Conservation (phyloP, 1,140 invertebrate genomes). For the Oryzaephilus surinamensis region DNA sequence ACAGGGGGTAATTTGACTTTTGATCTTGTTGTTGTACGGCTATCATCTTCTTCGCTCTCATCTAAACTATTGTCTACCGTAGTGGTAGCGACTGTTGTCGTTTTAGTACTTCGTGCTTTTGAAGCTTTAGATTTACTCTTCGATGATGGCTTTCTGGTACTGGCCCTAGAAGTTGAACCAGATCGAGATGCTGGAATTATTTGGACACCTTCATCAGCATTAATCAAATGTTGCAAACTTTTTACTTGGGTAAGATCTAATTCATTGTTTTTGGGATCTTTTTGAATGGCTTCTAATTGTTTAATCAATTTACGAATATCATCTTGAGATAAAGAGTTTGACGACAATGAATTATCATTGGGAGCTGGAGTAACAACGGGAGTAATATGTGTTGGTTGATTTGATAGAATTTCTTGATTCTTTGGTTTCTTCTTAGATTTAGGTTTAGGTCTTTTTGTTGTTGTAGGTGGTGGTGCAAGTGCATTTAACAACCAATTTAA, state of each 20-base stretch:
- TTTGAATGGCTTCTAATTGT: slow-evolving; percentile 30
- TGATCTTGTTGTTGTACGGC: slow-evolving; percentile 12
- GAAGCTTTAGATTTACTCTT: slow-evolving; percentile 5
- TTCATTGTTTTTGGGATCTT: slow-evolving; percentile 24
- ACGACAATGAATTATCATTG: slow-evolving; percentile 2
- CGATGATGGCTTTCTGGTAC: neutral
- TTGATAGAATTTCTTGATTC: slow-evolving; percentile 19
- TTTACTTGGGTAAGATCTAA: slow-evolving; percentile 28
- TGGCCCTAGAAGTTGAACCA: slow-evolving; percentile 8
- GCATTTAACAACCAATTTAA: slow-evolving; percentile 31
- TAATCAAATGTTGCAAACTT: slow-evolving; percentile 25
- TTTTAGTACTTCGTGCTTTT: slow-evolving; percentile 1
- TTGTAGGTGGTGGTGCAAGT: slow-evolving; percentile 23
- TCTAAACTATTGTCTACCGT: slow-evolving; percentile 24
- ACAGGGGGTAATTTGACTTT: slow-evolving; percentile 24
- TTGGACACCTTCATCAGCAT: slow-evolving; percentile 21
- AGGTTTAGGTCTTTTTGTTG: slow-evolving; percentile 13
- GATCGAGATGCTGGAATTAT: slow-evolving; percentile 19
- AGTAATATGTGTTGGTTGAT: slow-evolving; percentile 28
- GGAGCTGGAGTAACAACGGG: slow-evolving; percentile 25
- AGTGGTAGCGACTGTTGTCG: slow-evolving; percentile 13
- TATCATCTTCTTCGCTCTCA: slow-evolving; percentile 8
- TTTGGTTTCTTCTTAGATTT: slow-evolving; percentile 15
- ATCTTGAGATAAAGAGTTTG: slow-evolving; percentile 13
- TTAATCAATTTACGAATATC: slow-evolving; percentile 23